Evolutionary conservation across 2,113 vertebrate species (phyloP).

Genomic region (Dolichotis patagonum): DNA sequence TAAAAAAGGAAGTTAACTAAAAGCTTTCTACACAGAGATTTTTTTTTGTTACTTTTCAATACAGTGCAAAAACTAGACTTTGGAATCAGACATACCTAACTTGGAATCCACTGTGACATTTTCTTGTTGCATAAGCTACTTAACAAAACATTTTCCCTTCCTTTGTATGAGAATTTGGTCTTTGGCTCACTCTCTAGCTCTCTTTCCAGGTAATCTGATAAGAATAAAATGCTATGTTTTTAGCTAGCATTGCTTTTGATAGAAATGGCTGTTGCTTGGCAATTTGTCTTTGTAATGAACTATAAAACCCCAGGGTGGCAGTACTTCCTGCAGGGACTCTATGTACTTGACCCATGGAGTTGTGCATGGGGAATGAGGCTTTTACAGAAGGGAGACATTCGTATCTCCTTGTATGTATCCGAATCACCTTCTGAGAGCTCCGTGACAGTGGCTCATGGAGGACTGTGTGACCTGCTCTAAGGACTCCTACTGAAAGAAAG

Average conservation of each 20-base stretch:
- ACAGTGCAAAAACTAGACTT: not conserved
- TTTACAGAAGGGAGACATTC: not conserved
- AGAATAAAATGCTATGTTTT: constrained; percentile 36
- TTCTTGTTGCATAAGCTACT: constrained; percentile 30
- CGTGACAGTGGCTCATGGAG: not conserved
- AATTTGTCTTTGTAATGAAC: constrained; percentile 4
- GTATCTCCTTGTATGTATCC: not conserved
- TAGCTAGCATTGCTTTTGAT: not conserved
- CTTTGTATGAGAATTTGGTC: constrained; percentile 10
- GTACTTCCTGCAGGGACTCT: not conserved
- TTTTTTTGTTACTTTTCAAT: not conserved
- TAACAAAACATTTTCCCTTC: constrained; percentile 22
- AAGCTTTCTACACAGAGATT: not conserved
- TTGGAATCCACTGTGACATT: not conserved
- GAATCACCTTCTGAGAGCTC: not conserved
- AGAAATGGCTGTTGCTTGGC: constrained; percentile 1
- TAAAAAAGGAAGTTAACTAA: constrained; percentile 22
- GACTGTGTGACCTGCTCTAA: not conserved
- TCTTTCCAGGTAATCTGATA: constrained; percentile 38
- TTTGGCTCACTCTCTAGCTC: constrained; percentile 44
- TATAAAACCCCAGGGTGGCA: not conserved
- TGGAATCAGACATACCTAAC: not conserved
- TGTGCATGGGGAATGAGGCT: not conserved
- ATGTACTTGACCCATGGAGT: not conserved
- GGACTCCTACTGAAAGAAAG: not conserved